phyloP scores from a whole-genome alignment of 1,140 invertebrate genomes.

The Latrodectus geometricus region DNA sequence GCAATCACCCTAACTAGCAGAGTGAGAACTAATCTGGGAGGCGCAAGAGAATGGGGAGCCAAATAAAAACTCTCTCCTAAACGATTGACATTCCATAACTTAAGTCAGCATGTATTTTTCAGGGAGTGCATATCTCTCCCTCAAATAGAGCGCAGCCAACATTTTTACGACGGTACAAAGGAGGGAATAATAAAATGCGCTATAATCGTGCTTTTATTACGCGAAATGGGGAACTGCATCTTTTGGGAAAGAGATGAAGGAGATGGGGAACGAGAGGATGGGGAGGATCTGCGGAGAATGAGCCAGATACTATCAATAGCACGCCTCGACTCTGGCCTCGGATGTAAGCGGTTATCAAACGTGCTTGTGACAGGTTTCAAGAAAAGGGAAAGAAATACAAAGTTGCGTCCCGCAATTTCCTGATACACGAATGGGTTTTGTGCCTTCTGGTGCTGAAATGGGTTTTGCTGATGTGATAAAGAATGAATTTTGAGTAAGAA shows the following conservation, averaged over 20 bases:
- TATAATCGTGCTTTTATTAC: slow-evolving; percentile 61
- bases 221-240: slow-evolving; percentile 52
- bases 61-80: slow-evolving; percentile 23
- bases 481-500: too few relatives aligned
- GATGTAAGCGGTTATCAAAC: slow-evolving; percentile 61
- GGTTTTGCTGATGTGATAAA: too few relatives aligned
- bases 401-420: background rate
- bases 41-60: background rate
- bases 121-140: background rate
- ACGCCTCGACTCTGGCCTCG: slow-evolving; percentile 25
- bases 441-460: too few relatives aligned
- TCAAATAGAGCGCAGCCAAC: slow-evolving; percentile 21
- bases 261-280: background rate
- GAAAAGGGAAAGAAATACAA: slow-evolving; percentile 4
- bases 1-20: background rate
- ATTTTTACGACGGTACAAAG: slow-evolving; percentile 55
- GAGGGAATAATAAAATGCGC: slow-evolving; percentile 58
- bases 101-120: slow-evolving; percentile 31
- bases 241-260: slow-evolving; percentile 53
- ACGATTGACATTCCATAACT: slow-evolving; percentile 55
- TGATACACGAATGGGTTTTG: background rate
- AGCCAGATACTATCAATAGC: slow-evolving; percentile 60
- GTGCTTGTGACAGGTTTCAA: slow-evolving; percentile 59
- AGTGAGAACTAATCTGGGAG: too few relatives aligned
- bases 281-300: background rate